Base-by-base conservation (phyloP, 2,888 invertebrate genomes). In the Amblyjoppa fuscipennis region DNA sequence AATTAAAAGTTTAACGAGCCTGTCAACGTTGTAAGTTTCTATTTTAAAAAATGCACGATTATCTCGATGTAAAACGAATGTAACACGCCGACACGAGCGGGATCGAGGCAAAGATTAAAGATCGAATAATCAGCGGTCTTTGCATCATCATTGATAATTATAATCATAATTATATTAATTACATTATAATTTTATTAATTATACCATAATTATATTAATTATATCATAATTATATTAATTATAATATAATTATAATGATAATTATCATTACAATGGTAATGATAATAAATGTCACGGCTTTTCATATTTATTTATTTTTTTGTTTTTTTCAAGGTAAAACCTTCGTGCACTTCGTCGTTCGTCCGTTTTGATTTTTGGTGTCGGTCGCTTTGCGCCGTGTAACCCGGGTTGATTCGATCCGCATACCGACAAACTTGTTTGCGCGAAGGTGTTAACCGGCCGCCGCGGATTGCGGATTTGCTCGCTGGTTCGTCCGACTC, bases 401-500 rank as follows among this genome's bases (percentile, higher is more conserved):
- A 2, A 25, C 6, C 25, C 51, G 13, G 53, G 64, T 78, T 68
- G 53, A 81, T 75, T 79, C 38, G 51, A 56, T 75, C 75, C 75
- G 51, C 56, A 82, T 66, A 79, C 28, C 76, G 64, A 82, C 59
- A 76, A 38, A 66, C 64, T 78, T 81, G 81, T 85, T 85, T 82
- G 75, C 81, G 76, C 56, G 75, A 38, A 79, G 77, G 70, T 70
- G 59, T 82, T 80, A 82, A 85, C 70, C 70, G 64, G 64, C 68
- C 64, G 69, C 59, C 4, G 34, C 4, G 69, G 69, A 83, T 49
- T 59, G 38, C 56, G 68, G 81, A 83, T 76, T 85, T 85, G 88
- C 88, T 88, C 87, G 79, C 84, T 89, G 89, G 90, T 92, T 92
- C 91, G 91, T 92, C 90, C 89, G 89, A 85, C 53, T 88, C 85